A percentile compares a stretch with the other conserved stretches of the same genome.
These are phyloP conservation scores for Melanargia galathea DNA, from an alignment of 2,888 invertebrate species.

Conservation along the genomic window DNA sequence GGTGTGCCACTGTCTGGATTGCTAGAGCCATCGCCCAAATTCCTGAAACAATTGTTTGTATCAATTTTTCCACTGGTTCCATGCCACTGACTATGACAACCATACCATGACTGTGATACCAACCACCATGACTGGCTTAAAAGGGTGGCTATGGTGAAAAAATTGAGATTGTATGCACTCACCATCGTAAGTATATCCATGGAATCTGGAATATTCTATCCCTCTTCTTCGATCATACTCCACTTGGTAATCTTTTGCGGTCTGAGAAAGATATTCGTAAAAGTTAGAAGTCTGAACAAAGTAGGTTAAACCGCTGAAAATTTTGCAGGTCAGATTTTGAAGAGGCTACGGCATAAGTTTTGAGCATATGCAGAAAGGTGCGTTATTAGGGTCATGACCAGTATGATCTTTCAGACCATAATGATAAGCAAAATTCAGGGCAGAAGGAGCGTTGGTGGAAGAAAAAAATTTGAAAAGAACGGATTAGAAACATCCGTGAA, in stretches of 20 bases:
- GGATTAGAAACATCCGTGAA: too few species aligned
- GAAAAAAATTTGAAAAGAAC: too few species aligned
- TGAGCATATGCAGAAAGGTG: too few species aligned
- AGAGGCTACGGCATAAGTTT: too few species aligned
- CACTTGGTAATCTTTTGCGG: conserved; percentile 92
- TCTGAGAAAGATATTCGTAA: conserved; percentile 79
- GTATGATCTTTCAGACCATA: too few species aligned
- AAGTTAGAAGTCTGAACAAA: background rate
- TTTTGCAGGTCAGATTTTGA: too few species aligned
- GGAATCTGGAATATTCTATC: conserved; percentile 94
- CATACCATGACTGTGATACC: too few species aligned
- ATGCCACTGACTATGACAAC: background rate
- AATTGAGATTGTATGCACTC: conserved; percentile 24
- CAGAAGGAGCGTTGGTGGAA: too few species aligned
- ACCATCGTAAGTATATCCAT: conserved; percentile 99
- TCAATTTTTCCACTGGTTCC: background rate
- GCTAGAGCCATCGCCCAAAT: conserved; percentile 99
- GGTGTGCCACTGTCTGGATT: conserved; percentile 93
- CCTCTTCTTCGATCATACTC: conserved; percentile 92
- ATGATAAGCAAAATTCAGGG: too few species aligned
- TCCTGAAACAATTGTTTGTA: conserved; percentile 53
- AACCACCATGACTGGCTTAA: too few species aligned
- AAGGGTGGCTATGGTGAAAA: background rate
- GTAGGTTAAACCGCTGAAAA: background rate
- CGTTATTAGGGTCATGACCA: too few species aligned